These are phyloP conservation scores for Cavia aperea DNA, from an alignment of 2,113 vertebrate genomes.

Conservation along the genomic window DNA sequence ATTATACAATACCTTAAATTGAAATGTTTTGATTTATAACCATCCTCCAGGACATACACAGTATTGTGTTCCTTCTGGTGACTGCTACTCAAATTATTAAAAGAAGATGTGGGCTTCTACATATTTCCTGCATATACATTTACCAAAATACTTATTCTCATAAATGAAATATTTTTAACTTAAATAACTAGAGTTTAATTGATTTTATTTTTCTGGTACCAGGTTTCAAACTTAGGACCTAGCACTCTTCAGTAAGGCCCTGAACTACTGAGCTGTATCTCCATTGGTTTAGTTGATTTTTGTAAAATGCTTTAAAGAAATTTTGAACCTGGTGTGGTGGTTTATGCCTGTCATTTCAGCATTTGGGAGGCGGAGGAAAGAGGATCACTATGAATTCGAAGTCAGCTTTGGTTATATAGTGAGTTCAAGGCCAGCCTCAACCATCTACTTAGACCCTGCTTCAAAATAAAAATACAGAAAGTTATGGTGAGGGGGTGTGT, in stretches of 20 bases:
- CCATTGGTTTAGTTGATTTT: not conserved
- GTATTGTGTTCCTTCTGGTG: not conserved
- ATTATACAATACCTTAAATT: not conserved
- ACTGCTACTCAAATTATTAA: conserved; percentile 6
- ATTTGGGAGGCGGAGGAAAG: not conserved
- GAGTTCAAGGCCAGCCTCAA: not conserved
- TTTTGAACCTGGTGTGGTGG: not conserved
- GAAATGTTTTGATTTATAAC: not conserved
- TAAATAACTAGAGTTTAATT: not conserved
- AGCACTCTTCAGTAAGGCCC: no score
- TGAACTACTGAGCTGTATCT: no score
- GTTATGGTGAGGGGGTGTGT: not conserved
- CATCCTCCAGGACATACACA: not conserved
- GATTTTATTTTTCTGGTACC: not conserved
- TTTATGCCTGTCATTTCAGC: not conserved
- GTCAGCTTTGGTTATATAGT: not conserved
- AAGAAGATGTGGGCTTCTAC: not conserved
- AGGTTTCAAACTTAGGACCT: no score
- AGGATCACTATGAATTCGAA: not conserved
- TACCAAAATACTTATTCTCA: not conserved
- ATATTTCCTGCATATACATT: not conserved
- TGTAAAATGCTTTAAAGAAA: not conserved
- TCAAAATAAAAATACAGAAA: not conserved
- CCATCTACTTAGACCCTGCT: not conserved
- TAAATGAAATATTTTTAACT: not conserved